Conservation (phyloP, 2,888 invertebrate genomes). For the Drosophila hamatofila region DNA sequence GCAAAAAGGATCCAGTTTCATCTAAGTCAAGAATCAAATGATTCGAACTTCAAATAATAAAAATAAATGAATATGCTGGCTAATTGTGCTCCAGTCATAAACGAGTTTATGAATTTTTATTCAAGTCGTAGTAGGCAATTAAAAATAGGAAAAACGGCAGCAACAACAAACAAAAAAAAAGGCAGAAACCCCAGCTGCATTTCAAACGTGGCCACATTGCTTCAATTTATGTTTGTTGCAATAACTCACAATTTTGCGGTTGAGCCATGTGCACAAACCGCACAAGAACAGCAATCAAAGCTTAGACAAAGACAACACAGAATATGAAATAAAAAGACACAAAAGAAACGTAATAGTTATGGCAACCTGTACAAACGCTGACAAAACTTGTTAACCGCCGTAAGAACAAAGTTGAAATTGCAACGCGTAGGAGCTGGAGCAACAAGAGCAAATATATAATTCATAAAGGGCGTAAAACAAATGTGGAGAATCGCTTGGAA, state of each 20-base stretch:
- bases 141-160: slow-evolving; percentile 4
- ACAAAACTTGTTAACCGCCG: slow-evolving; percentile 16
- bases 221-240: slow-evolving; percentile 8
- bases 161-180: neutral
- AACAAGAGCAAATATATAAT: slow-evolving; percentile 14
- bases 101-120: neutral
- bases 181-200: neutral
- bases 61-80: neutral
- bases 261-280: neutral
- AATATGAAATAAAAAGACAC: neutral
- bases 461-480: slow-evolving; percentile 22
- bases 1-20: neutral
- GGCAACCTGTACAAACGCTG: neutral
- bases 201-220: neutral
- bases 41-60: neutral
- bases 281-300: slow-evolving; percentile 19
- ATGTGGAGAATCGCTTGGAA: slow-evolving; percentile 27
- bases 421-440: slow-evolving; percentile 9
- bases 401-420: slow-evolving; percentile 16
- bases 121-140: neutral
- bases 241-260: neutral
- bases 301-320: neutral
- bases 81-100: neutral
- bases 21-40: neutral
- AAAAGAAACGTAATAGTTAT: neutral